Evolutionary conservation across 2,888 invertebrate species (phyloP).

Genomic region (Exephanes ischioxanthus): DNA sequence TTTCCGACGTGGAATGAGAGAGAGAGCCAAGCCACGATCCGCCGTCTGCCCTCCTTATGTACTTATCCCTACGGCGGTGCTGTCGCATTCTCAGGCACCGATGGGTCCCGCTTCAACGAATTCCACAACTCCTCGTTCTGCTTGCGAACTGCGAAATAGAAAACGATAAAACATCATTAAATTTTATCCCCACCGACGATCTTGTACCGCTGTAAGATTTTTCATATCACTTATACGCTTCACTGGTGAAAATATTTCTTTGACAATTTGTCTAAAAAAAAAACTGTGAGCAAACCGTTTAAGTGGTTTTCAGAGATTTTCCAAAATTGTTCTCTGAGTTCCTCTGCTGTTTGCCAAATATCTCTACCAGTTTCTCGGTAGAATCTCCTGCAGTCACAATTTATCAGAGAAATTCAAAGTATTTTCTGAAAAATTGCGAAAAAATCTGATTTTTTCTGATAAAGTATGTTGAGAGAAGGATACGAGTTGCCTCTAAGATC

Average conservation of each 20-base stretch:
- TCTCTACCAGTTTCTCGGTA: too few relatives aligned
- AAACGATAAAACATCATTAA: not conserved
- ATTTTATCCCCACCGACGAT: not conserved
- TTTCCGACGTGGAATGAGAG: constrained; percentile 1
- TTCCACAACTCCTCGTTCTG: constrained; percentile 95
- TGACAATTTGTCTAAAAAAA: not conserved
- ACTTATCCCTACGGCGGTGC: constrained; percentile 68
- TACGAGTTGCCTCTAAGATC: too few relatives aligned
- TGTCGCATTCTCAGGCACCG: constrained; percentile 78
- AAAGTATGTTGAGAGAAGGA: too few relatives aligned
- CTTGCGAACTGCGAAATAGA: constrained; percentile 91
- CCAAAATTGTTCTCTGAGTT: too few relatives aligned
- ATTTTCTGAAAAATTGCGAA: too few relatives aligned
- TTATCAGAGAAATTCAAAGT: too few relatives aligned
- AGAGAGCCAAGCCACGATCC: not conserved
- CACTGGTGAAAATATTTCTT: not conserved
- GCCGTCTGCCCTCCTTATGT: constrained; percentile 24
- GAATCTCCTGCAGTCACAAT: too few relatives aligned
- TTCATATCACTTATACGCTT: too few relatives aligned
- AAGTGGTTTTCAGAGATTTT: too few relatives aligned
- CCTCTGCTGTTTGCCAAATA: too few relatives aligned
- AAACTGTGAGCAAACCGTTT: too few relatives aligned
- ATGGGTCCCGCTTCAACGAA: constrained; percentile 87
- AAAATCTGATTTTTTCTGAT: too few relatives aligned
- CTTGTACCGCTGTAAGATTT: not conserved